These are phyloP conservation scores for Hoplostethus atlanticus DNA, from an alignment of 2,797 vertebrate species.

Conservation along the genomic window DNA sequence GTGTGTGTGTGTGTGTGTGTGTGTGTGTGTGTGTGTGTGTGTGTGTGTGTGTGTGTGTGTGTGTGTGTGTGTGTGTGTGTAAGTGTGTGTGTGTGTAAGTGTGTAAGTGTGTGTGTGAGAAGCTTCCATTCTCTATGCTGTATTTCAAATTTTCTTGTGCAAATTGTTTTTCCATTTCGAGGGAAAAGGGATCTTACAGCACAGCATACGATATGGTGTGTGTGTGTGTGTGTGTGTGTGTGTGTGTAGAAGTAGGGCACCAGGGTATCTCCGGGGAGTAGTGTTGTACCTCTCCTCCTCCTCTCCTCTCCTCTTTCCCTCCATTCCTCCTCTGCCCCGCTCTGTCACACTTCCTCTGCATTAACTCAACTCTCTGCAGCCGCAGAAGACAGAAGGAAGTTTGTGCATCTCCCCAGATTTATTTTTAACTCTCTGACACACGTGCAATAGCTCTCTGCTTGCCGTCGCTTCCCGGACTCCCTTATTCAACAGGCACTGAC, in stretches of 20 bases:
- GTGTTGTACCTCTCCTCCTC: constrained; percentile 36
- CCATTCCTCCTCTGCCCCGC: constrained; percentile 31
- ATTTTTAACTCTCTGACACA: constrained; percentile 78
- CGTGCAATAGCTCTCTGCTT: constrained; percentile 37
- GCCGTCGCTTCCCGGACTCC: constrained; percentile 8
- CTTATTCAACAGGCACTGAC: constrained; percentile 16
- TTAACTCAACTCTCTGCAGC: constrained; percentile 46
- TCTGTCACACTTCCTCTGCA: constrained; percentile 56
- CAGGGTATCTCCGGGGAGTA: constrained; percentile 62
- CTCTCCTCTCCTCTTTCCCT: constrained; percentile 53
- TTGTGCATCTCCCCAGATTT: constrained; percentile 69
- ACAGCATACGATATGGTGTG: constrained; percentile 21
- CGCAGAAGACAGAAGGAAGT: constrained; percentile 71
- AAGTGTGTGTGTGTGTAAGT: constrained; percentile 21
- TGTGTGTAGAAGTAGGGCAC: constrained; percentile 72
- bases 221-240: constrained; percentile 23
- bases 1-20: constrained; percentile 39
- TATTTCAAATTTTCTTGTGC: constrained; percentile 21
- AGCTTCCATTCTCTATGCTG: constrained; percentile 38
- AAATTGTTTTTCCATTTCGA: constrained; percentile 28
- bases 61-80: constrained; percentile 20
- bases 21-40: constrained; percentile 11
- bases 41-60: constrained; percentile 33
- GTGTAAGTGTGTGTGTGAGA: constrained; percentile 25
- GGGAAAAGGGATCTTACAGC: constrained; percentile 4